Evolutionary conservation across 2,888 invertebrate genomes (phyloP).

Genomic region (Bimastos eiseni): DNA sequence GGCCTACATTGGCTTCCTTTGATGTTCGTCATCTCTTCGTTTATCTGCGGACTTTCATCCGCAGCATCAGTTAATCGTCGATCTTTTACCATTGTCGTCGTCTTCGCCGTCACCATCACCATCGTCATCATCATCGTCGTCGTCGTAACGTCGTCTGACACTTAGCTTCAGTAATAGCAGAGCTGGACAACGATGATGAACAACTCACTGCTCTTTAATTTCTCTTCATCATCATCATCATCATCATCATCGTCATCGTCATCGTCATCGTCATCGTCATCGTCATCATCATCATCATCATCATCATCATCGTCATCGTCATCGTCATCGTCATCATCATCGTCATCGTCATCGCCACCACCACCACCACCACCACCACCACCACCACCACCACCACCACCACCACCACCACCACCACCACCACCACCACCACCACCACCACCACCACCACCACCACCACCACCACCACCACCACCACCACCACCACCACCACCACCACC

Average conservation of each 20-base stretch:
- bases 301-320: slow-evolving; percentile 18
- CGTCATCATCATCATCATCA: slow-evolving; percentile 26
- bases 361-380: not conserved
- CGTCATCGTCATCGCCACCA: not conserved
- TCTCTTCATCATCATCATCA: not conserved
- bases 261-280: slow-evolving; percentile 25
- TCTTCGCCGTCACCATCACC: slow-evolving; percentile 1
- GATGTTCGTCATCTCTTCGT: not conserved
- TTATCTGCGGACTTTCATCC: not conserved
- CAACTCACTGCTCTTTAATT: too few relatives aligned
- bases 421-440: not conserved
- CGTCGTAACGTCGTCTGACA: too few relatives aligned
- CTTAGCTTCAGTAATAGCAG: too few relatives aligned
- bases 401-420: not conserved
- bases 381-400: not conserved
- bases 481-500: slow-evolving; percentile 9
- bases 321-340: not conserved
- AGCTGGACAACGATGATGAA: not conserved
- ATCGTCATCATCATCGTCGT: slow-evolving; percentile 19
- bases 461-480: not conserved
- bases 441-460: not conserved
- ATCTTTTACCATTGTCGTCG: not conserved
- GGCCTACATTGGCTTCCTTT: not conserved
- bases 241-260: slow-evolving; percentile 29
- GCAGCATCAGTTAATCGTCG: not conserved